Base-by-base conservation (phyloP, 2,888 invertebrate species). In the Sycophila texana region DNA sequence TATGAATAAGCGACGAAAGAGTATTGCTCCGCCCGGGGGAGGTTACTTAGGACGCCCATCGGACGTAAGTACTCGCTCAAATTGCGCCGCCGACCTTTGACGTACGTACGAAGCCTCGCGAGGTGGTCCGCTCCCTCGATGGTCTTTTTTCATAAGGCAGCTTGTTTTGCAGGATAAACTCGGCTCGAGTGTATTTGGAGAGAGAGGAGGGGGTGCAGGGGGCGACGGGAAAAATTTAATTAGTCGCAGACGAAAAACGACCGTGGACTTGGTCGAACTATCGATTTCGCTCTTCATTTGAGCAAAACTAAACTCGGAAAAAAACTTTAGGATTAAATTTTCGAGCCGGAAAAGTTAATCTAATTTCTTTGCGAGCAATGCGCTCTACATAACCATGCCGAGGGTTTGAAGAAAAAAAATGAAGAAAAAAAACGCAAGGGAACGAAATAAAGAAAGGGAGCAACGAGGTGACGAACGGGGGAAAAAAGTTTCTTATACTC, bases 241-340 rank as follows among this genome's bases (percentile, higher is more conserved):
- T 71, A 76, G 57, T 57, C 22, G 30, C 30, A 18, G 30, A 16
- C 47, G 71, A 70, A 76, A 68, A 65, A 57, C 39, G 39, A 7
- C 10, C 39, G 39, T 20, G 10, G 26, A 63, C 65, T 76, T 61
- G 10, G 12, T 47, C 16, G 39, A 39, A 18, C 63, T 39, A 58
- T 49, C 51, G 77, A 66, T 51, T 66, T 72, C 39, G 51, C 47
- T 7, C 47, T 72, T 72, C 30, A 53, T 39, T 18, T 71, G 39
- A 51, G 47, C n/a, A 72, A 71, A 51, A 58, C 18, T 58, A 30
- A 13, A 18, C n/a, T 26, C 20, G 26, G 22, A 60, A 73, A 66
- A 16, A 77, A 71, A 72, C 71, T 77, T 77, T 71, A 49, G 39
- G 51, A 72, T 77, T 72, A 66, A 66, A 72, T 72, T 72, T 77